These are phyloP conservation scores for Diceros bicornis DNA, from an alignment of 2,797 vertebrate genomes.

Conservation along the genomic window DNA sequence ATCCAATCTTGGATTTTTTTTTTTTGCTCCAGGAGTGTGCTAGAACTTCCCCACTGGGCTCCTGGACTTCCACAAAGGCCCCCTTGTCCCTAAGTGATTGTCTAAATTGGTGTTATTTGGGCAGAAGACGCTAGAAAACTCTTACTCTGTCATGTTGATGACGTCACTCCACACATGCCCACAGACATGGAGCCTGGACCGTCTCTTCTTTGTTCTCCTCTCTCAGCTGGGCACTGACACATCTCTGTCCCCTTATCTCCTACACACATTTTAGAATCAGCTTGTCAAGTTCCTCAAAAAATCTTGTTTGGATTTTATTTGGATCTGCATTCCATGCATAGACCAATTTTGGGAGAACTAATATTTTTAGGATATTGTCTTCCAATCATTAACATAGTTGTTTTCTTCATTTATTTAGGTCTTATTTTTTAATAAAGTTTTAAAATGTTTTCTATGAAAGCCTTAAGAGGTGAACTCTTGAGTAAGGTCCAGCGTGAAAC, in stretches of 20 bases:
- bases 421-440: constrained; percentile 41
- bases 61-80: neutral
- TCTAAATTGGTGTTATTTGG: neutral
- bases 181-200: neutral
- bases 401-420: constrained; percentile 3
- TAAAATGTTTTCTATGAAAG: constrained; percentile 14
- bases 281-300: neutral
- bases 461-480: neutral
- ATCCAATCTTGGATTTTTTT: neutral
- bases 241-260: neutral
- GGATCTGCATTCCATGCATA: neutral
- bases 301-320: neutral
- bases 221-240: neutral
- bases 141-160: neutral
- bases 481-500: neutral
- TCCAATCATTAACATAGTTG: neutral
- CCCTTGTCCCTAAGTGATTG: neutral
- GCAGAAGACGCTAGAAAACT: neutral
- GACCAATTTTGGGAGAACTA: neutral
- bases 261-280: neutral
- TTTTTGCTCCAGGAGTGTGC: neutral
- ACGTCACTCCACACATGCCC: too few species aligned
- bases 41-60: neutral
- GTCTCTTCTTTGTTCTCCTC: neutral
- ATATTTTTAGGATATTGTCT: neutral